Evolutionary conservation across 2,888 invertebrate species (phyloP).

Genomic region (Branchellion lobata): DNA sequence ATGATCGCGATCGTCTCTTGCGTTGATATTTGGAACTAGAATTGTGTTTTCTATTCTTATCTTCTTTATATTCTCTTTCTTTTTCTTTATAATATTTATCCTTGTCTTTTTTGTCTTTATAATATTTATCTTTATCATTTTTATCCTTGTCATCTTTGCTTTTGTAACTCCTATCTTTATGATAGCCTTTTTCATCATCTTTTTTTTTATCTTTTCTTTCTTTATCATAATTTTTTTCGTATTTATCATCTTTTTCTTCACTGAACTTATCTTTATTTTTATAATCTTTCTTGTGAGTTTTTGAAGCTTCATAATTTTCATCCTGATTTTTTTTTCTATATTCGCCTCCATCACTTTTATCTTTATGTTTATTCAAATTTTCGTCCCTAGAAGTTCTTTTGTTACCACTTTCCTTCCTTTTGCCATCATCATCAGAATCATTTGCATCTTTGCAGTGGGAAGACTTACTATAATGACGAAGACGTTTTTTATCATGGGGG

Average conservation of each 20-base stretch:
- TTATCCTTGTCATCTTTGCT: not conserved
- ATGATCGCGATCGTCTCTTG: not conserved
- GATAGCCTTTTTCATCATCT: not conserved
- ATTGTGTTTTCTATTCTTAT: not conserved
- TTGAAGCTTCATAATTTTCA: not conserved
- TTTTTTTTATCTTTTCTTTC: not conserved
- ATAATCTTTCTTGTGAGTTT: not conserved
- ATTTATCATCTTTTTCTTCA: slow-evolving; percentile 10
- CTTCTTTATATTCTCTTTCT: not conserved
- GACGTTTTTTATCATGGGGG: slow-evolving; percentile 11
- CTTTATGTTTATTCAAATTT: not conserved
- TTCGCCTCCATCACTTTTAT: not conserved
- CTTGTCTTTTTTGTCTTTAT: not conserved
- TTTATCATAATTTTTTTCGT: not conserved
- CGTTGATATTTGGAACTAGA: not conserved
- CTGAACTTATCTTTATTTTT: not conserved
- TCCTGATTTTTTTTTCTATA: not conserved
- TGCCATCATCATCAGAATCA: not conserved
- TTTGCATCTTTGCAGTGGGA: slow-evolving; percentile 22
- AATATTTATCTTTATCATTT: not conserved
- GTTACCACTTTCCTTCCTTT: slow-evolving; percentile 3
- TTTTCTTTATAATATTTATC: not conserved
- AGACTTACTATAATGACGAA: not conserved
- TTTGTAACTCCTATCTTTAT: not conserved
- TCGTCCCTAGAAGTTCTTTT: slow-evolving; percentile 8